These are phyloP conservation scores for Kryphioiulus occultus DNA, from an alignment of 2,888 invertebrate genomes.

Conservation along the genomic window DNA sequence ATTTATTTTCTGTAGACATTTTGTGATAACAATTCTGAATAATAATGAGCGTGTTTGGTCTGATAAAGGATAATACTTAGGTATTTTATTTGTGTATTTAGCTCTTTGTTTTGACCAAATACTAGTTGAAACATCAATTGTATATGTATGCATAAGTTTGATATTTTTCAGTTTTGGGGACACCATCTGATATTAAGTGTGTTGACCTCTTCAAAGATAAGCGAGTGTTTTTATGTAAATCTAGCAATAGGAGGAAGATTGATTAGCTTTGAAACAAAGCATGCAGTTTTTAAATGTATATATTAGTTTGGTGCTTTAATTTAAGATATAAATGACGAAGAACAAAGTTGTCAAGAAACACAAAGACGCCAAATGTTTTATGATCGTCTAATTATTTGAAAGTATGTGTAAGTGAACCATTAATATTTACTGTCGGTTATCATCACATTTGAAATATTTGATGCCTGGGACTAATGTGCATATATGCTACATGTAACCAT, in stretches of 20 bases:
- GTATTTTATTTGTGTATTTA: conserved; percentile 19
- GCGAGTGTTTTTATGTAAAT: background rate
- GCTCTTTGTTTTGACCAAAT: background rate
- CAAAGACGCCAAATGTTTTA: background rate
- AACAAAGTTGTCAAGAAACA: background rate
- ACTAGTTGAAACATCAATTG: background rate
- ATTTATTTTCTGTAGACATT: background rate
- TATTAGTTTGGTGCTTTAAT: conserved; percentile 17
- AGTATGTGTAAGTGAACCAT: background rate
- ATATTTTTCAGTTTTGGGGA: background rate
- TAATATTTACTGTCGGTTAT: background rate
- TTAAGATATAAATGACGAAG: background rate
- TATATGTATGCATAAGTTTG: conserved; percentile 4
- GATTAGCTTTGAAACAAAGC: background rate
- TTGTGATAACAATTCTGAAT: conserved; percentile 5
- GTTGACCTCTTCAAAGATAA: background rate
- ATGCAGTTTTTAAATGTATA: background rate
- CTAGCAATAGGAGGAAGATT: background rate
- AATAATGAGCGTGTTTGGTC: background rate
- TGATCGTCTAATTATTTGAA: background rate
- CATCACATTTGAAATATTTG: background rate
- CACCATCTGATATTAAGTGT: background rate
- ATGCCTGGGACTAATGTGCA: conserved; percentile 7
- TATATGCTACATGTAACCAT: background rate
- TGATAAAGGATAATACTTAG: too few species aligned